Evolutionary conservation across 2,113 vertebrate species (phyloP).

Genomic region (Macroglossus sobrinus): DNA sequence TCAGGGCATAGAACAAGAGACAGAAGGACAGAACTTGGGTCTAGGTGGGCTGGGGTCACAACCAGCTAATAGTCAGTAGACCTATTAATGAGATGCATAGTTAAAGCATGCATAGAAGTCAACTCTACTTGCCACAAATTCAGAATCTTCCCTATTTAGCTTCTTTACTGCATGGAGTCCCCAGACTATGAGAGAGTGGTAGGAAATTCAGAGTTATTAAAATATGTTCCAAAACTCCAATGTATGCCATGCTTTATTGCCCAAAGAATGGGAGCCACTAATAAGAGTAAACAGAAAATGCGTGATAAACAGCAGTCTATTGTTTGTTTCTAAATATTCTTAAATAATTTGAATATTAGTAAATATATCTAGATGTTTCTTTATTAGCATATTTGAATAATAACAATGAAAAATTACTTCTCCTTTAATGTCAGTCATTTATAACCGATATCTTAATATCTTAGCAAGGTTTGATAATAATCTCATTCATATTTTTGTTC

Average conservation of each 20-base stretch:
- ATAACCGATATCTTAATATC: slow-evolving; percentile 7
- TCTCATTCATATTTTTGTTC: not conserved
- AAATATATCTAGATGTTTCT: not conserved
- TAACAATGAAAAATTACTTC: not conserved
- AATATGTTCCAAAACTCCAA: not conserved
- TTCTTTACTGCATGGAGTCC: not conserved
- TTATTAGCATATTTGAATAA: not conserved
- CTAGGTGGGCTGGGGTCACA: not conserved
- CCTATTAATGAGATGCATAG: not conserved
- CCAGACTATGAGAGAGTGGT: not conserved
- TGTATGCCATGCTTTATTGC: not conserved
- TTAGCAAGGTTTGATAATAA: not conserved
- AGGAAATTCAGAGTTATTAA: slow-evolving; percentile 1
- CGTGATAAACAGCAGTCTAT: not conserved
- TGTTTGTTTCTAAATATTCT: not conserved
- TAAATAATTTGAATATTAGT: not conserved
- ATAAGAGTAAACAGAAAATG: not conserved
- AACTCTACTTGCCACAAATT: not conserved
- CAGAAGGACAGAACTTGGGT: not conserved
- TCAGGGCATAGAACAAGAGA: not conserved
- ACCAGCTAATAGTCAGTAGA: not conserved
- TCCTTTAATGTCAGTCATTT: not conserved
- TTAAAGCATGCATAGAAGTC: not conserved
- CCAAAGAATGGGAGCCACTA: not conserved
- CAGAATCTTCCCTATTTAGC: not conserved